Evolutionary conservation across 2,797 vertebrate species (phyloP), one percentile per base, ranked within the genome.

Genomic region (Erpetoichthys calabaricus): DNA sequence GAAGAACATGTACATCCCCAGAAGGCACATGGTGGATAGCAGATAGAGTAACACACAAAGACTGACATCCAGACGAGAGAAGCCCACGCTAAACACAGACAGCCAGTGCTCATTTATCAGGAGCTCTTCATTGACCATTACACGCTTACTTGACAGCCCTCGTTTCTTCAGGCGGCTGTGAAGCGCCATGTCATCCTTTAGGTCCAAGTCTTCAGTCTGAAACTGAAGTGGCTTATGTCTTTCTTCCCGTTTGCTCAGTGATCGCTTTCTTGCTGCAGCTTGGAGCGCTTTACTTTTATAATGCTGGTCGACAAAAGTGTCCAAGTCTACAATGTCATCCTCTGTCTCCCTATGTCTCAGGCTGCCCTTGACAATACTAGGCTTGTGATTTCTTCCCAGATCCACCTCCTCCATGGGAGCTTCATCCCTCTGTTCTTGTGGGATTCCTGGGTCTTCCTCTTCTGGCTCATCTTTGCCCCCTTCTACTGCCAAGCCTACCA

Each of bases 31-130:
- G 65, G 80, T 84, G 58, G 92, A 94, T 61, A 94, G 73, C 55
- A 86, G 74, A 47, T 96, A 98, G 4, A 98, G 86, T 44, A 84
- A 67, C 42, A 93, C 69, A 3, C 89, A 97, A 8, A 97, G 81
- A 76, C 91, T 92, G 74, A 94, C 57, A 64, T 97, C 94, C 73
- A 89, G 60, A 59, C 77, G 81, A 55, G 94, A 94, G 73, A 96
- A 91, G 25, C 84, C 87, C 4, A 88, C 70, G 7, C 73, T 89
- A 0, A 94, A 72, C 65, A 86, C 56, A 51, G 78, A 86, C 57
- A 90, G 75, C 91, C 86, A 93, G 56, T 65, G 83, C 50, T 70
- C 73, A 56, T 61, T 68, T 42, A 7, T 60, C 0, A 1, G 63
- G 55, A 4, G 43, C 42, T 7, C 5, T 46, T 57, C 60, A 42